Conservation (phyloP, 2,113 vertebrate genomes). For the Cygnus atratus region DNA sequence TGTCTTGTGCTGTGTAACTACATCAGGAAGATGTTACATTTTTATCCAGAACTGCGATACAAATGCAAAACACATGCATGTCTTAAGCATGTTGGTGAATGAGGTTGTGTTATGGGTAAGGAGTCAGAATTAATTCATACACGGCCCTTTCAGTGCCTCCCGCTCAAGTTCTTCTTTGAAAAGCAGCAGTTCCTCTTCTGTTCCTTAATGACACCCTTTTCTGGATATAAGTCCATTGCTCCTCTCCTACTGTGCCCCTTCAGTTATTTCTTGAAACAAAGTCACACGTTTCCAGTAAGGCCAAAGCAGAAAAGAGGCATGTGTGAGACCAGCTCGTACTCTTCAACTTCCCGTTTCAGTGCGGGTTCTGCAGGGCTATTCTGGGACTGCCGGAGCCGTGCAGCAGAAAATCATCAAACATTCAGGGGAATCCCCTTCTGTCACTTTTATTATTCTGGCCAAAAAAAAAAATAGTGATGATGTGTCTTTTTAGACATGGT, state of each 20-base stretch:
- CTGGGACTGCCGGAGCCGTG: background rate
- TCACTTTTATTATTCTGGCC: constrained; percentile 46
- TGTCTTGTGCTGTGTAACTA: background rate
- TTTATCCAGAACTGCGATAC: background rate
- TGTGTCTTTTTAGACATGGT: constrained; percentile 36
- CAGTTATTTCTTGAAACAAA: background rate
- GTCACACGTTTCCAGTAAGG: background rate
- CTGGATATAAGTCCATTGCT: background rate
- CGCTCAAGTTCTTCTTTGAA: background rate
- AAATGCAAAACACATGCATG: rapidly evolving
- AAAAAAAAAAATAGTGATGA: background rate
- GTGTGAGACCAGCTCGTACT: background rate
- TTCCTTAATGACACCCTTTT: background rate
- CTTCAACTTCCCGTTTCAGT: constrained; percentile 22
- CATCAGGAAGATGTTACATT: background rate
- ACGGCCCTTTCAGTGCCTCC: background rate
- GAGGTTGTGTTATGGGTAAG: background rate
- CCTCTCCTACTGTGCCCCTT: background rate
- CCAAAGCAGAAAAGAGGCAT: background rate
- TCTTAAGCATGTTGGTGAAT: background rate
- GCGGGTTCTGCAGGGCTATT: constrained; percentile 24
- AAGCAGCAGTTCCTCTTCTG: background rate
- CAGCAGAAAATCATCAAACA: constrained; percentile 5
- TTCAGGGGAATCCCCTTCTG: constrained; percentile 60
- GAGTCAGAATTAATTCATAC: background rate